Base-by-base conservation (phyloP, 1,140 invertebrate species). In the Calycopis cecrops region DNA sequence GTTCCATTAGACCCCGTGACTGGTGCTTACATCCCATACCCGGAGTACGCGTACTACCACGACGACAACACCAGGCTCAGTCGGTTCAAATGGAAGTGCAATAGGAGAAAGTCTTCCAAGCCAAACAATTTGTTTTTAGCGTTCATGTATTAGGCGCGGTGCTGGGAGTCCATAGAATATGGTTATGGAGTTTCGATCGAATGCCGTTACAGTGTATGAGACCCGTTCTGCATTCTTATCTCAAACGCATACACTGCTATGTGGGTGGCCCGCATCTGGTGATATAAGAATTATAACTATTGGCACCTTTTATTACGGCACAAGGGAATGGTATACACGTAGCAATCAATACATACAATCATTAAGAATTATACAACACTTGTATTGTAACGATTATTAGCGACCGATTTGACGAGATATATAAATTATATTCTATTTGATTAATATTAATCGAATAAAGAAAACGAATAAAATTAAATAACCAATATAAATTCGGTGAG, bases 201-300 rank as follows among this genome's bases (percentile, higher is more conserved):
- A 78, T 69, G 82, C 82, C 79, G 82, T 82, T 67, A 71, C 70
- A 79, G 73, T 75, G 75, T 79, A 74, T 76, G 73, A 79, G 66
- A 73, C 72, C 77, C 52, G 57, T 28, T 65, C 63, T 62, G 48
- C 51, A 59, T 61, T 65, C 42, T 67, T 49, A 18, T 42, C 10
- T 54, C 35, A 52, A 17, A 62, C 66, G 69, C 75, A 68, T 79
- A 78, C 74, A 74, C 78, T 73, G 67, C 66, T 71, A n/a, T n/a
- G 65, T 82, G 81, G 81, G 83, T 77, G 76, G 71, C 83, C 83
- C 83, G 79, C 83, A 82, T 87, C 83, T 87, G 83, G 83, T 86
- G 59, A 63, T 65, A 69, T 55, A 55, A 65, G 62, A 63, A 56
- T 69, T 75, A 54, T 62, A 55, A 56, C 68, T 78, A 79, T 80